Evolutionary conservation across 2,113 vertebrate species (phyloP).

Genomic region (Scolopax mira): DNA sequence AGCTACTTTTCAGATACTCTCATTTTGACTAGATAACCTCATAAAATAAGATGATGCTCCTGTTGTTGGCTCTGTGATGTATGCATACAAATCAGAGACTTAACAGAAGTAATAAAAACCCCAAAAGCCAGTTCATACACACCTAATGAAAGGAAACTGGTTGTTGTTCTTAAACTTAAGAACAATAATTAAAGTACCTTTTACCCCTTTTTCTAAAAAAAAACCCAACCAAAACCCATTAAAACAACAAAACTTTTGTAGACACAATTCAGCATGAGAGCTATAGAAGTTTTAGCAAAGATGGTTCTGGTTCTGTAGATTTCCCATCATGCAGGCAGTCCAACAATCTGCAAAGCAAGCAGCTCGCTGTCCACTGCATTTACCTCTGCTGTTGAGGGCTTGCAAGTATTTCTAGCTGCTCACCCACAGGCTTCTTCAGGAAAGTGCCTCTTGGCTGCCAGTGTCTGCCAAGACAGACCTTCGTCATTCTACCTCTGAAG

Average conservation of each 20-base stretch:
- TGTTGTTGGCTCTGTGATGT: background rate
- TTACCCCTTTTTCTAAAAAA: background rate
- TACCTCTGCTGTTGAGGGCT: background rate
- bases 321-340: background rate
- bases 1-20: background rate
- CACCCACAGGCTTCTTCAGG: background rate
- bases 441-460: background rate
- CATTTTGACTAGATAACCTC: background rate
- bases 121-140: background rate
- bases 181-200: background rate
- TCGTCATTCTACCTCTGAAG: background rate
- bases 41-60: background rate
- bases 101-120: background rate
- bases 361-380: background rate
- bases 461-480: background rate
- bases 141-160: background rate
- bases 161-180: background rate
- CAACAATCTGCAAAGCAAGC: background rate
- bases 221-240: background rate
- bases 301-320: background rate
- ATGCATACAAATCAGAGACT: background rate
- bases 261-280: background rate
- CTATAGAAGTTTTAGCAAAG: background rate
- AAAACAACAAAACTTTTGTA: background rate
- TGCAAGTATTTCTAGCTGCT: background rate